Conservation (phyloP, 2,113 vertebrate genomes). For the Mastomys coucha region DNA sequence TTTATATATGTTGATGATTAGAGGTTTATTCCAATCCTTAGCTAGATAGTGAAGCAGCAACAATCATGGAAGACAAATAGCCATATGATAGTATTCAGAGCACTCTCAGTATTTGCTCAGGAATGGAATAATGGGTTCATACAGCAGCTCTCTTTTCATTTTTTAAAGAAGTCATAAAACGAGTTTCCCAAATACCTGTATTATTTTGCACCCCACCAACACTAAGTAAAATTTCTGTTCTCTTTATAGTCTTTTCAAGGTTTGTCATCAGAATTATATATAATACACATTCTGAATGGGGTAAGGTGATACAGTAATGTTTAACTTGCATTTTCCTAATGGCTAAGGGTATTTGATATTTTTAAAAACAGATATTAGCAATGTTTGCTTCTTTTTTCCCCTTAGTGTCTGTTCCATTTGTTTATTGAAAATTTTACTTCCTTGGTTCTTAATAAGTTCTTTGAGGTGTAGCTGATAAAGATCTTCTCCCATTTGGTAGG, state of each 20-base stretch:
- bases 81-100: background rate
- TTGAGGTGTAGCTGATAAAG: background rate
- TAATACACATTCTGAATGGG: background rate
- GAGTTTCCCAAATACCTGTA: background rate
- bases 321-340: background rate
- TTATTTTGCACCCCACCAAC: background rate
- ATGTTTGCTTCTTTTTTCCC: background rate
- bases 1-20: background rate
- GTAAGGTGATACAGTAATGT: background rate
- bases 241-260: background rate
- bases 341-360: background rate
- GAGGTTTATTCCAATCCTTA: background rate
- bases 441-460: background rate
- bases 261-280: background rate
- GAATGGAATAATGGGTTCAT: background rate
- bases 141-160: background rate
- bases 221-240: background rate
- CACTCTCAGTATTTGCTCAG: background rate
- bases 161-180: background rate
- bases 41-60: background rate
- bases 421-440: background rate
- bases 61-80: background rate
- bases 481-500: background rate
- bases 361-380: background rate
- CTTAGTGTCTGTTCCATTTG: background rate